These are phyloP conservation scores for Andrena trimmerana DNA, from an alignment of 2,888 invertebrate genomes.

Conservation along the genomic window DNA sequence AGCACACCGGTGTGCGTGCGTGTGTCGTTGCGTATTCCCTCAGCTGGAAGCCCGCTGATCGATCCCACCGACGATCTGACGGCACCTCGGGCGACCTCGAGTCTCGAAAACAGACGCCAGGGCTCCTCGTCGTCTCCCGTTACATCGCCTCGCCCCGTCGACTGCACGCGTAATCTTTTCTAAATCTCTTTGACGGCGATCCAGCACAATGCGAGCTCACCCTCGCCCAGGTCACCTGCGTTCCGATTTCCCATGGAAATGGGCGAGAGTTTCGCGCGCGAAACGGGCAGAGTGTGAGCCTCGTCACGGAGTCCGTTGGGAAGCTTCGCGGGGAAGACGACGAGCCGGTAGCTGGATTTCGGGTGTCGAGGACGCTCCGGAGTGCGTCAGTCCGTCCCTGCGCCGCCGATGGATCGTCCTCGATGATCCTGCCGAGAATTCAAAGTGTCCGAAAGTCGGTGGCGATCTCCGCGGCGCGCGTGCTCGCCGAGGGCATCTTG, in stretches of 20 bases:
- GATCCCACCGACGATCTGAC: conserved; percentile 5
- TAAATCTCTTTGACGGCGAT: no score
- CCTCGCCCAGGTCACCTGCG: not conserved
- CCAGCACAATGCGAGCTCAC: not conserved
- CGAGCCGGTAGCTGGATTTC: not conserved
- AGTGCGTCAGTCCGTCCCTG: not conserved
- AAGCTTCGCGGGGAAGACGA: not conserved
- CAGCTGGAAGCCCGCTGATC: conserved; percentile 15
- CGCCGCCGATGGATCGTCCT: conserved; percentile 5
- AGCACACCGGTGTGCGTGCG: conserved; percentile 7
- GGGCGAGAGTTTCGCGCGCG: not conserved
- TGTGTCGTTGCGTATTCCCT: conserved; percentile 31
- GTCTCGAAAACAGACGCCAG: not conserved
- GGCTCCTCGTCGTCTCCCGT: not conserved
- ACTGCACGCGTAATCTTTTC: no score
- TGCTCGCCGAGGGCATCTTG: not conserved
- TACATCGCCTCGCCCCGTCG: no score
- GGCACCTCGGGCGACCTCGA: not conserved
- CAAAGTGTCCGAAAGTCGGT: not conserved
- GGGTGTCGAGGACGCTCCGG: not conserved
- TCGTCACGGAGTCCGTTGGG: no score
- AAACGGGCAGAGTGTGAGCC: no score
- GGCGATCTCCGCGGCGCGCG: not conserved
- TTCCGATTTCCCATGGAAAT: not conserved
- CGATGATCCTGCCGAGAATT: not conserved